A percentile compares a stretch with the other conserved stretches of the same genome.
Conservation (phyloP, 2,888 invertebrate species). For the Drosophila anomalata region DNA sequence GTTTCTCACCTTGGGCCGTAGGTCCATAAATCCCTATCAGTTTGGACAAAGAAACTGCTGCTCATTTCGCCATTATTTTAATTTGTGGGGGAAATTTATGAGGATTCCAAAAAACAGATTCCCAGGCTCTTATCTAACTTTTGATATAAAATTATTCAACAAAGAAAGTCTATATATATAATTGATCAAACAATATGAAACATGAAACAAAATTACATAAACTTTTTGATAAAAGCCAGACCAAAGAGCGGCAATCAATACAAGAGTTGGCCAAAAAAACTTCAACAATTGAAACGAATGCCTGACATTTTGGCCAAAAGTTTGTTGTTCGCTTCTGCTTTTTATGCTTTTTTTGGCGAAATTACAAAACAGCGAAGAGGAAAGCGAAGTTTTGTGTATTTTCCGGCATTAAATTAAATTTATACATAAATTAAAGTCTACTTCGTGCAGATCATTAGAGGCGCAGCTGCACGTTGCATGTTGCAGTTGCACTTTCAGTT, state of each 20-base stretch:
- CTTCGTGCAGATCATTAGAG: conserved; percentile 79
- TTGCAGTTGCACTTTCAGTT: conserved; percentile 20
- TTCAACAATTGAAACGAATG: conserved; percentile 37
- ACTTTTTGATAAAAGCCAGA: conserved; percentile 7
- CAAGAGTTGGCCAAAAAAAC: conserved; percentile 2
- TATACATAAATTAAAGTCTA: conserved; percentile 80
- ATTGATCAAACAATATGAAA: conserved; percentile 57
- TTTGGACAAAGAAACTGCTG: conserved; percentile 16
- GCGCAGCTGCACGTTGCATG: conserved; percentile 61
- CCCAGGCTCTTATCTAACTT: not conserved
- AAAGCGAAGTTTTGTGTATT: conserved; percentile 61
- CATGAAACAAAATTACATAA: conserved; percentile 21
- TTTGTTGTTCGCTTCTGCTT: conserved; percentile 29
- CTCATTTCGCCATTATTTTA: conserved; percentile 39
- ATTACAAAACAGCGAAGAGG: conserved; percentile 54
- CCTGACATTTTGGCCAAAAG: conserved; percentile 55
- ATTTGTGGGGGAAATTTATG: conserved; percentile 47
- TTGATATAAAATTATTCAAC: not conserved
- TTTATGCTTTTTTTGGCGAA: conserved; percentile 21
- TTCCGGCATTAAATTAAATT: conserved; percentile 78
- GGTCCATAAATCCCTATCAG: conserved; percentile 13
- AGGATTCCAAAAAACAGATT: not conserved
- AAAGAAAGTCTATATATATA: not conserved
- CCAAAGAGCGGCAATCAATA: conserved; percentile 15
- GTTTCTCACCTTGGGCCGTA: conserved; percentile 12